Evolutionary conservation across 2,113 vertebrate genomes (phyloP).

Genomic region (Argyrosomus japonicus): DNA sequence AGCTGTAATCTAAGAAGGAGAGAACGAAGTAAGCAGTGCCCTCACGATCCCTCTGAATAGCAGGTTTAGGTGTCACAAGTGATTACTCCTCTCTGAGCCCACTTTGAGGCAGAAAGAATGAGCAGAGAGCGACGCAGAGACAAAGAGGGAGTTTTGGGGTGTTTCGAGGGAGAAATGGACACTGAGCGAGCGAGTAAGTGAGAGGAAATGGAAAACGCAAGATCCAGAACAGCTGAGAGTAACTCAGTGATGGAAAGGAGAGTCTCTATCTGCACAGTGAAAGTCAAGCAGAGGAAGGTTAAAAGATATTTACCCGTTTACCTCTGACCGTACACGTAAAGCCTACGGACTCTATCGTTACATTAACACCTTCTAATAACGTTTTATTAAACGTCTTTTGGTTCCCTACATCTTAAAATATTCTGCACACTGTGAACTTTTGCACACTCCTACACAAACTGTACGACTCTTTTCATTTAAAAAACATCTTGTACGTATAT

Average conservation of each 20-base stretch:
- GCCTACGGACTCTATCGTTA: no score
- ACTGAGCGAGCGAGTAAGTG: constrained; percentile 24
- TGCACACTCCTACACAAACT: no score
- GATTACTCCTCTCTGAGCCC: constrained; percentile 52
- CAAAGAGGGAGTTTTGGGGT: constrained; percentile 13
- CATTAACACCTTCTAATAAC: no score
- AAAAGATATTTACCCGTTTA: not conserved
- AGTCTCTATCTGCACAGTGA: not conserved
- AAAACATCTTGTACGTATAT: no score
- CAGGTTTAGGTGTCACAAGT: constrained; percentile 55
- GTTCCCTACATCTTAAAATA: not conserved
- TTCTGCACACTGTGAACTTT: no score
- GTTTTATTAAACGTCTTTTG: not conserved
- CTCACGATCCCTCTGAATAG: constrained; percentile 49
- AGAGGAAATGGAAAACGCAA: constrained; percentile 25
- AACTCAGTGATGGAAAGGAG: not conserved
- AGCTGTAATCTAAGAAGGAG: constrained; percentile 59
- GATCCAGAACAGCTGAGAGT: not conserved
- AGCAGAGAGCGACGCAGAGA: constrained; percentile 41
- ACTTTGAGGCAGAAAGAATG: constrained; percentile 36
- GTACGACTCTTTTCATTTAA: no score
- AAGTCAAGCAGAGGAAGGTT: not conserved
- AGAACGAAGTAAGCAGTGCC: constrained; percentile 50
- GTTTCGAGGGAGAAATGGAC: constrained; percentile 28
- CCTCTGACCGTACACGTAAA: no score